Percentiles rank a stretch among this genome's conserved stretches.
Conservation (phyloP, 2,797 vertebrate species). For the Enteromius paludinosus region DNA sequence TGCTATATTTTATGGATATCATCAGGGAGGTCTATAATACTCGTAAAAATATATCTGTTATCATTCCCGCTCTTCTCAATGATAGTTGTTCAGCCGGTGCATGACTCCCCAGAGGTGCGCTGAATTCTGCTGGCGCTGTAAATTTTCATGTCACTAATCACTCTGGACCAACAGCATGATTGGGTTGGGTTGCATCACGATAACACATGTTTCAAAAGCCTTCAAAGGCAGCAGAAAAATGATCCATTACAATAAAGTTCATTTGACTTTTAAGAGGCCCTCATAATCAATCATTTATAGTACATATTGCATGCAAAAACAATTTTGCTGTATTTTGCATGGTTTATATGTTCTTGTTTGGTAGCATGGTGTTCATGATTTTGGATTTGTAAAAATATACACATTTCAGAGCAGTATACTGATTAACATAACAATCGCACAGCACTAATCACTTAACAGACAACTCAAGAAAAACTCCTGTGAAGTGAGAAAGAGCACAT, state of each 20-base stretch:
- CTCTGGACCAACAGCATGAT: neutral
- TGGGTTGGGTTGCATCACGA: neutral
- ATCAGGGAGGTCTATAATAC: conserved; percentile 12
- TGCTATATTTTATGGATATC: neutral
- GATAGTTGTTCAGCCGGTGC: neutral
- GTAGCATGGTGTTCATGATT: too few relatives aligned
- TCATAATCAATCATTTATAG: neutral
- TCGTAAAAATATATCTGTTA: neutral
- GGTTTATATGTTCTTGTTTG: neutral
- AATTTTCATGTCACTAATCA: neutral
- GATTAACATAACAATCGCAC: neutral
- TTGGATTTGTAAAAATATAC: neutral
- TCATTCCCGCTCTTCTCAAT: neutral
- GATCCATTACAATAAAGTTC: neutral
- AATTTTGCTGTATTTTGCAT: neutral
- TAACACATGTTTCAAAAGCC: neutral
- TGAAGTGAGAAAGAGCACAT: neutral
- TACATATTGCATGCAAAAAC: neutral
- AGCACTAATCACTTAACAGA: neutral
- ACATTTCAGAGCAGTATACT: neutral
- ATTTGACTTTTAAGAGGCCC: neutral
- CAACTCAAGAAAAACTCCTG: neutral
- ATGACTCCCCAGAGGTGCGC: neutral
- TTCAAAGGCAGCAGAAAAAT: neutral
- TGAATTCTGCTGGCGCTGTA: neutral